These are phyloP conservation scores for Tetranychus truncatus DNA, from an alignment of 2,888 invertebrate genomes.

Conservation along the genomic window DNA sequence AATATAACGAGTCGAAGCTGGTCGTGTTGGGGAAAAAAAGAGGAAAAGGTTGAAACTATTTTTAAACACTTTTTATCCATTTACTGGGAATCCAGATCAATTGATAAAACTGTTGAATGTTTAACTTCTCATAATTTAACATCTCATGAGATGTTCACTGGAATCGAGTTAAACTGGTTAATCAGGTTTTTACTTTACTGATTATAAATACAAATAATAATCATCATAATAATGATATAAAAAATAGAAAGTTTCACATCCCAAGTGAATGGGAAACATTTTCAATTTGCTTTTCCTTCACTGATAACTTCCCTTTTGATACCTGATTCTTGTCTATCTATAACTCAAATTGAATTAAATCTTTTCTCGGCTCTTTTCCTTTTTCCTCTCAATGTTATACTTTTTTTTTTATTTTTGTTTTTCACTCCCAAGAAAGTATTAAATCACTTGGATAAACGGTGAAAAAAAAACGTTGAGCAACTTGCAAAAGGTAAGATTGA, in stretches of 20 bases:
- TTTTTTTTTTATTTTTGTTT: not conserved
- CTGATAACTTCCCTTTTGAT: not conserved
- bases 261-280: conserved; percentile 34
- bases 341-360: not conserved
- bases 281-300: not conserved
- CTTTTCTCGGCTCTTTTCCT: not conserved
- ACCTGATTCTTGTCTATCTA: not conserved
- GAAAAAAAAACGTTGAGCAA: not conserved
- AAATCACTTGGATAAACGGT: not conserved
- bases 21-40: no score
- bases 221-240: not conserved
- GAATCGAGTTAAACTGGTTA: not conserved
- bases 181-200: not conserved
- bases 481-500: not conserved
- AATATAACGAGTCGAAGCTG: no score
- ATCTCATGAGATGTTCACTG: no score
- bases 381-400: no score
- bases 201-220: not conserved
- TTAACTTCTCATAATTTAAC: no score
- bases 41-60: no score
- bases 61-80: no score
- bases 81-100: no score
- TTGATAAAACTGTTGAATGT: no score
- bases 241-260: conserved; percentile 35
- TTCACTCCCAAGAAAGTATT: not conserved